phyloP scores from a whole-genome alignment of 2,113 vertebrate genomes.

The cattle (Bos taurus) region ARS-UCD2.0 NC_037335.1:84941001-84941500 shows the following conservation, averaged over 20 bases:
- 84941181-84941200: neutral
- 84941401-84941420: neutral
- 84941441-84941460: neutral
- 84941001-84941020: fast-evolving
- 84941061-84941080: neutral
- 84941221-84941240: neutral
- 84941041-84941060: fast-evolving
- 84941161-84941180: neutral
- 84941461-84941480: neutral
- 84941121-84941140: neutral
- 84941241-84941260: neutral
- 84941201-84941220: neutral
- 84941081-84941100: neutral
- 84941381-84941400: neutral
- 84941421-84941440: neutral
- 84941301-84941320: neutral
- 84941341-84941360: neutral
- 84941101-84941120: neutral
- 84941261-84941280: neutral
- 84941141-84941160: neutral
- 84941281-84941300: neutral
- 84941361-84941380: neutral
- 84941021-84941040: neutral
- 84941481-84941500: neutral
- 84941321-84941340: neutral